Evolutionary conservation across 2,113 vertebrate genomes (phyloP).

Genomic region (Pongo abelii): DNA sequence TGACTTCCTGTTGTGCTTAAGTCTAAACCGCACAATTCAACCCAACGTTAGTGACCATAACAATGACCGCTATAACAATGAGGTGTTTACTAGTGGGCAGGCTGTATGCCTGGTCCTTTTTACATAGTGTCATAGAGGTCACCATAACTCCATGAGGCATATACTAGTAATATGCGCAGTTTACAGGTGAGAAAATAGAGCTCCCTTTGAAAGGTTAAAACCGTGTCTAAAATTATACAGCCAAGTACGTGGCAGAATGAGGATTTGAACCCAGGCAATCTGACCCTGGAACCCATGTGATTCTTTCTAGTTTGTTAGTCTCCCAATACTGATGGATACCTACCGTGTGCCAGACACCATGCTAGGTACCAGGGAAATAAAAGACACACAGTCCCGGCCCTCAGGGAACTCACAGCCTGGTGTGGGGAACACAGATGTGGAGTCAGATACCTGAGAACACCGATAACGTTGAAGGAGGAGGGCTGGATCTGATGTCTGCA

Average conservation of each 20-base stretch:
- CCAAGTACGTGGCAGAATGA: neutral
- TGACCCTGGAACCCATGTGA: neutral
- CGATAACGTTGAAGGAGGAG: neutral
- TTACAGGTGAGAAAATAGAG: neutral
- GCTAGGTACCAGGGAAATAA: neutral
- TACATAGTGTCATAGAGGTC: neutral
- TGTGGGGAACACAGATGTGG: neutral
- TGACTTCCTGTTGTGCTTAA: neutral
- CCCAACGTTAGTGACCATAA: neutral
- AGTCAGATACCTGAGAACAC: neutral
- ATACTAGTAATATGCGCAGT: neutral
- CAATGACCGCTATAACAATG: neutral
- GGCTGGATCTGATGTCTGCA: neutral
- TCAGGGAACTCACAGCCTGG: neutral
- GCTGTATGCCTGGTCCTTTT: neutral
- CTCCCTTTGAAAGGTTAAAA: neutral
- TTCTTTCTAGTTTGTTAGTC: neutral
- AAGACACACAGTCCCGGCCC: neutral
- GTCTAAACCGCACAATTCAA: neutral
- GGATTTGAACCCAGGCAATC: neutral
- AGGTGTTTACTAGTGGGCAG: neutral
- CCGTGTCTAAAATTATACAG: neutral
- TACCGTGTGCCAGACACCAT: neutral
- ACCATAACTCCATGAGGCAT: neutral
- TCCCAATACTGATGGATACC: neutral